A percentile compares a stretch with the other conserved stretches of the same genome.
phyloP scores from a whole-genome alignment of 2,113 vertebrate species.

The Nerophis lumbriciformis region DNA sequence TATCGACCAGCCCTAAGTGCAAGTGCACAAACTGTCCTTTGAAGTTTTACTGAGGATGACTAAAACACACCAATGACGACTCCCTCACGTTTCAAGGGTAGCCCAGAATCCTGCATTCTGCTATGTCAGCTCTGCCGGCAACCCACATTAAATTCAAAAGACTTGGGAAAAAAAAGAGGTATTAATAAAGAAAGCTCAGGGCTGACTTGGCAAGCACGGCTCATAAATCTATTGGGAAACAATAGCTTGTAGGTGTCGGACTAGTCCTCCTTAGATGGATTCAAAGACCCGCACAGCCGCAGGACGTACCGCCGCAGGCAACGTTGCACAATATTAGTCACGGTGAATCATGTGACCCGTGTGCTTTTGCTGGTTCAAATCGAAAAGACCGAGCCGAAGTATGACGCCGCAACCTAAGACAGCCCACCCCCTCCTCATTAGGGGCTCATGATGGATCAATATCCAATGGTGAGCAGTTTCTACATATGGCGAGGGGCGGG shows the following conservation, averaged over 20 bases:
- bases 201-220: slow-evolving; percentile 36
- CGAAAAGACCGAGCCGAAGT: background rate
- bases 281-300: slow-evolving; percentile 18
- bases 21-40: background rate
- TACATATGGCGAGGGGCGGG: slow-evolving; percentile 35
- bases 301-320: slow-evolving; percentile 15
- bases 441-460: slow-evolving; percentile 60
- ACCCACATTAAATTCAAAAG: slow-evolving; percentile 45
- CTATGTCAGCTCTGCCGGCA: slow-evolving; percentile 50
- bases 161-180: slow-evolving; percentile 18
- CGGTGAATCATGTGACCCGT: slow-evolving; percentile 19
- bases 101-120: slow-evolving; percentile 39
- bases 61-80: slow-evolving; percentile 7
- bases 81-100: slow-evolving; percentile 25
- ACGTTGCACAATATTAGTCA: slow-evolving; percentile 28
- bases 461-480: slow-evolving; percentile 59
- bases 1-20: too few species aligned
- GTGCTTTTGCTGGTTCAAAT: slow-evolving; percentile 2
- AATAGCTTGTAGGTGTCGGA: slow-evolving; percentile 47
- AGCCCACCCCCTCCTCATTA: slow-evolving; percentile 55
- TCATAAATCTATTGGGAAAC: slow-evolving; percentile 55
- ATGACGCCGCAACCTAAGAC: slow-evolving; percentile 23
- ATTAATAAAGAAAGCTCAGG: slow-evolving; percentile 42
- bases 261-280: slow-evolving; percentile 29
- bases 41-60: slow-evolving; percentile 16